Evolutionary conservation across 1,140 invertebrate species (phyloP), one percentile per base, ranked within the genome.

Genomic region (Tetramorium alpestre): DNA sequence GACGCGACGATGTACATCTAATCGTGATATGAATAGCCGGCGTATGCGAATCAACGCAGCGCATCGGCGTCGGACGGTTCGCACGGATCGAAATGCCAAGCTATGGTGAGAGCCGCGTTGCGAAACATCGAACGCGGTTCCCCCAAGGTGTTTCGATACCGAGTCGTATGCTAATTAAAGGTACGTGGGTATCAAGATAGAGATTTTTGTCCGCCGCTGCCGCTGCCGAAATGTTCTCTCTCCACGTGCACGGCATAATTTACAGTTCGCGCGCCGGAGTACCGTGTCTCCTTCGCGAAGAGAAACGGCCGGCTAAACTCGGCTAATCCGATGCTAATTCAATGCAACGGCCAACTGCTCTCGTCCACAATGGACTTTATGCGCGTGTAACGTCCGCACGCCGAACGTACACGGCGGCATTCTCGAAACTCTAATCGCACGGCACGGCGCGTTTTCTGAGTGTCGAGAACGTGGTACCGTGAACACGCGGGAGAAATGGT

Each of bases 241-340:
- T 72, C 25, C 89, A 84, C 89, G 89, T 80, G 85, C 85, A 60
- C 44, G 67, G 88, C 76, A 91, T 92, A 91, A 91, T 91, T 91
- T 81, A 78, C 87, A 13, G 85, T 86, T 54, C 75, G 60, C 62
- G 60, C 62, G 86, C 11, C 54, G 49, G 81, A 60, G 38, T 38
- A 54, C 49, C 85, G 56, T 72, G 76, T 85, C 70, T 60, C 72
- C 72, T 82, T 65, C 60, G 65, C 56, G 73, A 75, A 87, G 76
- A 89, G 69, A 86, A 87, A 90, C 89, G 87, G 81, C 47, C 85
- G 88, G 75, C 88, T 90, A 92, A 78, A 93, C 91, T 93, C 92
- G 92, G 91, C 89, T 93, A 93, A 93, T 93, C 88, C 91, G 73
- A 93, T 93, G 92, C 92, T 92, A 93, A 93, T 93, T 92, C 89